phyloP scores from a whole-genome alignment of 2,113 vertebrate species.

The Eudorcas thomsonii region DNA sequence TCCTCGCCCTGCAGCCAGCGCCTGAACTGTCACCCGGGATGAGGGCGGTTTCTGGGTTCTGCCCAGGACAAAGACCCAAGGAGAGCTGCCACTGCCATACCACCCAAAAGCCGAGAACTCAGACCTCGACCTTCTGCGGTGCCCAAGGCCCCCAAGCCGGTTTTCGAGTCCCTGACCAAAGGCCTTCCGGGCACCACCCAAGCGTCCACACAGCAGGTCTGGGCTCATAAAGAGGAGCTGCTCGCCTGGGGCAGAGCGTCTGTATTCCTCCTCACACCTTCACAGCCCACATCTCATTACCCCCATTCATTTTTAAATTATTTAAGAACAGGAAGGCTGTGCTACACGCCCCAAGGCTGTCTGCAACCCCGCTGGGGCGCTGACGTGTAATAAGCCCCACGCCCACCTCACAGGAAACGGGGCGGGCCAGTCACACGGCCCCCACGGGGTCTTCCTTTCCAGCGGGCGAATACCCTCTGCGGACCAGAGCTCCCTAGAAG shows the following conservation, averaged over 20 bases:
- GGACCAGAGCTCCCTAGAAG: accelerated
- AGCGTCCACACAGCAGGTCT: accelerated
- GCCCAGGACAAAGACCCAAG: not conserved
- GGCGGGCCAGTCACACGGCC: accelerated
- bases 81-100: not conserved
- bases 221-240: not conserved
- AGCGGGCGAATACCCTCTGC: accelerated
- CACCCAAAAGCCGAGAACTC: not conserved
- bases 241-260: accelerated
- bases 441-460: not conserved
- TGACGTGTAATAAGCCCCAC: accelerated
- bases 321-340: accelerated
- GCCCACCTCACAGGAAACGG: not conserved
- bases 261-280: accelerated
- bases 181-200: accelerated
- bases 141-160: not conserved
- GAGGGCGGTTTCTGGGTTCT: not conserved
- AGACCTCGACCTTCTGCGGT: accelerated
- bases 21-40: accelerated
- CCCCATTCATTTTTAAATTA: not conserved
- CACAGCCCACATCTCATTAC: not conserved
- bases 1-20: not conserved
- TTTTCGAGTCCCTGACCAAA: not conserved
- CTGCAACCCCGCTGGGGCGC: not conserved
- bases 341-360: accelerated